A percentile compares a stretch with the other conserved stretches of the same genome.
phyloP scores from a whole-genome alignment of 2,113 vertebrate species.

The Cololabis saira region DNA sequence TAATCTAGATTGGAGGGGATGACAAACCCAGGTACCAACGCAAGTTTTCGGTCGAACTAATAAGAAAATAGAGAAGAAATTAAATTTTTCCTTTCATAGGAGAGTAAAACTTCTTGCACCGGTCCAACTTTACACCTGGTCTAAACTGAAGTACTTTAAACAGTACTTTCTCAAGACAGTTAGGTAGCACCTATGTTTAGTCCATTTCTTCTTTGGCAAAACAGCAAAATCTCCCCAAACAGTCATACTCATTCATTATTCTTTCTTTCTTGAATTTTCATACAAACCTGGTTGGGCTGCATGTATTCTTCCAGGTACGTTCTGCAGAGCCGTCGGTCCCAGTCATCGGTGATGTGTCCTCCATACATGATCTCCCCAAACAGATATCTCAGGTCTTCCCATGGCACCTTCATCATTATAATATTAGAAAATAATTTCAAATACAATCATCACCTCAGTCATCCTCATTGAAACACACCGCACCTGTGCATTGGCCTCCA shows the following conservation, averaged over 20 bases:
- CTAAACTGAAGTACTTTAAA: too few relatives aligned
- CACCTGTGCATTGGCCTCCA: constrained; percentile 87
- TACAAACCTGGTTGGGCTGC: constrained; percentile 84
- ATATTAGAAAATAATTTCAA: constrained; percentile 5
- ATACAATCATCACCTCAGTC: neutral
- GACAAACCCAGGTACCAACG: constrained; percentile 79
- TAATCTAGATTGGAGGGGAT: constrained; percentile 84
- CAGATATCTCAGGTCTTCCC: constrained; percentile 86
- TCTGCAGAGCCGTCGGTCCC: constrained; percentile 84
- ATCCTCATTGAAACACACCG: neutral
- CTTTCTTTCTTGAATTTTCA: neutral
- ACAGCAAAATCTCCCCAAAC: neutral
- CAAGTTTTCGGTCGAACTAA: constrained; percentile 82
- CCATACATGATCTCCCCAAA: constrained; percentile 89
- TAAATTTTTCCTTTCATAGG: too few relatives aligned
- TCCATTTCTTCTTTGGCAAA: constrained; percentile 16
- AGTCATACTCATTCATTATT: neutral
- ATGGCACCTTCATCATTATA: constrained; percentile 76
- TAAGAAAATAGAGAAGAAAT: neutral
- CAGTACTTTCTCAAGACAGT: too few relatives aligned
- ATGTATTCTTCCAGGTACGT: constrained; percentile 88
- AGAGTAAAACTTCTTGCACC: too few relatives aligned
- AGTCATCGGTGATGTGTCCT: constrained; percentile 87
- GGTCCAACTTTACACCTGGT: too few relatives aligned
- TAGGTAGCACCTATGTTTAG: neutral